Evolutionary conservation across 1,140 invertebrate species (phyloP).

Genomic region (Ceratina australensis): DNA sequence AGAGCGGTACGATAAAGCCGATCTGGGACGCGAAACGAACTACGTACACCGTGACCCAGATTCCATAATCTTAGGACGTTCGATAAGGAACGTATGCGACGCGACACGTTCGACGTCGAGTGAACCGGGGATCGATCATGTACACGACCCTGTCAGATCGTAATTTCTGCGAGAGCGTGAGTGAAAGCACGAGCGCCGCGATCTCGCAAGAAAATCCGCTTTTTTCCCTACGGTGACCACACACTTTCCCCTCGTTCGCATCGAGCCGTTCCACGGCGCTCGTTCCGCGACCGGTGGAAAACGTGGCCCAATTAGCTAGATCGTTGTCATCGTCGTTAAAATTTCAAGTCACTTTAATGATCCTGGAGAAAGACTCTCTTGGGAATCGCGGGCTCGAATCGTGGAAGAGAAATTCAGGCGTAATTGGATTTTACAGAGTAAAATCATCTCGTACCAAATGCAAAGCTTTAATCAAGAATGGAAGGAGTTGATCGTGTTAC

Average conservation of each 20-base stretch:
- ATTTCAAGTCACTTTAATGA: too few relatives aligned
- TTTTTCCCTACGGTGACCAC: slow-evolving; percentile 48
- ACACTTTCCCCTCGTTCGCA: slow-evolving; percentile 55
- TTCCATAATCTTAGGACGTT: slow-evolving; percentile 43
- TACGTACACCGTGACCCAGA: slow-evolving; percentile 50
- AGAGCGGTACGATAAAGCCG: slow-evolving; percentile 42
- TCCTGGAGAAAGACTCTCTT: too few relatives aligned
- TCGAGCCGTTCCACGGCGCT: slow-evolving; percentile 29
- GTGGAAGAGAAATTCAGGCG: too few relatives aligned
- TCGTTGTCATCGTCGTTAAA: too few relatives aligned
- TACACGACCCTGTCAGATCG: neutral
- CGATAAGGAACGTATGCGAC: slow-evolving; percentile 51
- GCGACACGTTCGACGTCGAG: neutral
- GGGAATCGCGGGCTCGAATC: too few relatives aligned
- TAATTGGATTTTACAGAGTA: too few relatives aligned
- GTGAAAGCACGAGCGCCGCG: slow-evolving; percentile 50
- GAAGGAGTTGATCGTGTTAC: too few relatives aligned
- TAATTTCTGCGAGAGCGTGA: slow-evolving; percentile 8
- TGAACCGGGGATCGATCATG: neutral
- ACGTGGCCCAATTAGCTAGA: neutral
- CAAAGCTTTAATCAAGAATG: too few relatives aligned
- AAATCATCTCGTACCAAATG: too few relatives aligned
- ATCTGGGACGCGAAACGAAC: slow-evolving; percentile 50
- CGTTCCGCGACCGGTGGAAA: neutral
- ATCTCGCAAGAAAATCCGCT: slow-evolving; percentile 41